A percentile compares a stretch with the other conserved stretches of the same genome.
Conservation (phyloP, 2,113 vertebrate genomes). For the Cebidichthys violaceus region DNA sequence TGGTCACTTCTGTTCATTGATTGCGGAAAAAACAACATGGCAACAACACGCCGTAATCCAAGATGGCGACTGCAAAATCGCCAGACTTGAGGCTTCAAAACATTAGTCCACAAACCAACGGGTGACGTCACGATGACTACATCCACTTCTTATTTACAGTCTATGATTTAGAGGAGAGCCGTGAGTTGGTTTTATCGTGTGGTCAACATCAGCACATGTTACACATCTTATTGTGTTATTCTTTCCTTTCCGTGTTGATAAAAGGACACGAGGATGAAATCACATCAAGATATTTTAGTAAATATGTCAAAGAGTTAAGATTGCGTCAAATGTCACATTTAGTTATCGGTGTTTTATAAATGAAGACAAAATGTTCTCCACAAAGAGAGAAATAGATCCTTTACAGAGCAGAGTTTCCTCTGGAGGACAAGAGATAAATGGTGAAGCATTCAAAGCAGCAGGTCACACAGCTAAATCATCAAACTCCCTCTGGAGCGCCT, state of each 20-base stretch:
- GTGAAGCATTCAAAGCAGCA: slow-evolving; percentile 6
- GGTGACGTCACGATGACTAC: too few relatives aligned
- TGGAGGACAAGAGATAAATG: slow-evolving; percentile 4
- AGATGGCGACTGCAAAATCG: too few relatives aligned
- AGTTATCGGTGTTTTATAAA: background rate
- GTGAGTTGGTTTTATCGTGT: too few relatives aligned
- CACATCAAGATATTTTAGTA: background rate
- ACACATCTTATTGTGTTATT: too few relatives aligned
- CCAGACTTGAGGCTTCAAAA: too few relatives aligned
- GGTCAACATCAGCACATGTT: too few relatives aligned
- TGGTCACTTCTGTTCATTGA: too few relatives aligned
- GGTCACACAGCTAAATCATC: slow-evolving; percentile 38
- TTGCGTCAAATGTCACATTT: slow-evolving; percentile 21
- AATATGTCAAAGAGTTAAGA: background rate
- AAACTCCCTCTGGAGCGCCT: slow-evolving; percentile 3
- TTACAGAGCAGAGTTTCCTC: background rate
- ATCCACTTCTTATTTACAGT: too few relatives aligned
- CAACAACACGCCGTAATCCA: too few relatives aligned
- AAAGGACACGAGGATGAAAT: background rate
- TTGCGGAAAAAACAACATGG: too few relatives aligned
- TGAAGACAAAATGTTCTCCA: background rate
- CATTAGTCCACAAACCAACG: too few relatives aligned
- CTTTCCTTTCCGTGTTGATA: background rate
- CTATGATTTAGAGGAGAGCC: too few relatives aligned
- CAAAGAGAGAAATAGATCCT: background rate